Evolutionary conservation across 2,113 vertebrate species (phyloP), one percentile per base, ranked within the genome.

Genomic region (Paramormyrops kingsleyae): DNA sequence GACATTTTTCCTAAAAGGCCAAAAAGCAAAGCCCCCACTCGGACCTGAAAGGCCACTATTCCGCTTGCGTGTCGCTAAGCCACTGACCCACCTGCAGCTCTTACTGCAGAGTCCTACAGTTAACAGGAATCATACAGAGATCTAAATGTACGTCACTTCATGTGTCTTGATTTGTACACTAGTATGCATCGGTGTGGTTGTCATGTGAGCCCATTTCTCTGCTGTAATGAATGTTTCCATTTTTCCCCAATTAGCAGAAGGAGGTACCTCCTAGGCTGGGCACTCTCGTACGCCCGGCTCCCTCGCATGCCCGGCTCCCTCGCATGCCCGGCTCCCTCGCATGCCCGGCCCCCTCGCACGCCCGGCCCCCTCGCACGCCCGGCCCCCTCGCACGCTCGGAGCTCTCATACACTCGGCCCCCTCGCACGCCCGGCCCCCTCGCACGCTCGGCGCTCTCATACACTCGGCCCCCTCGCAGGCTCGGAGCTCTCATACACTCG

Each of bases 211-310:
- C 27, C 31, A 35, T 53, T 1, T 83, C 66, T 52, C 21, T 31
- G n/a, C 70, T 21, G 66, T 80, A 89, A 80, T 83, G 70, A 80
- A 31, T 89, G n/a, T 39, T 31, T n/a, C 50, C 27, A 80, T 35
- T 89, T 80, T 80, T 35, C 27, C 7, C 70, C 70, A 42, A 52
- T 89, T 89, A 89, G 47, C 47, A 17, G 46, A 39, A 89, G 49
- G 6, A 53, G 17, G 88, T 42, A 27, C 46, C 31, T 80, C 27
- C 6, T 24, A 8, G 3, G 21, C 66, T 31, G 35, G 31, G 46
- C 46, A 42, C 87, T 42, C n/a, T 8, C 47, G 9, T 8, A 47
- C 6, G 7, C 47, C 2, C 0, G 0, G 9, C 47, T 2, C 47
- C 47, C 47, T 10, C 47, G 0, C 0, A 0, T 0, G 6, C 8